Evolutionary conservation across 2,888 invertebrate genomes (phyloP), one percentile per base, ranked within the genome.

Genomic region (Polydrusus pterygomalis): DNA sequence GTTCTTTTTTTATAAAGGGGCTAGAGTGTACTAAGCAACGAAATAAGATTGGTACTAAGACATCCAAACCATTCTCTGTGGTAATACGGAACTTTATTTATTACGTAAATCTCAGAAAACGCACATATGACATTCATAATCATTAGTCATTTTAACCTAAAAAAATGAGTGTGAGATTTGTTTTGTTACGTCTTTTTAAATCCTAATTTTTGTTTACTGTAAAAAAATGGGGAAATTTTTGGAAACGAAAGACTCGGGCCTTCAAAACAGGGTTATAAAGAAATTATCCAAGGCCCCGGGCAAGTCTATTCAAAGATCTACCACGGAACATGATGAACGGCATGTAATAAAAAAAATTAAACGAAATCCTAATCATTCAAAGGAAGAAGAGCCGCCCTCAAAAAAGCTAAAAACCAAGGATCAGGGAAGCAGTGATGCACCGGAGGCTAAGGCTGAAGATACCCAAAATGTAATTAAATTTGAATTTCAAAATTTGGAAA

Each of bases 181-280:
- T 45, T 45, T 11, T n/a, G 13, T 45, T 47, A 17, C 2, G 5
- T 47, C n/a, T 47, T 15, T 2, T 47, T 43, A 13, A 43, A n/a
- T 9, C n/a, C 25, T 25, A 25, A 25, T 25, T 3, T 25, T 25
- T 25, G 25, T 25, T 25, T 47, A 2, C 1, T n/a, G 3, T 60
- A 7, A 17, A 15, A 38, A 18, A 17, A 80, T 80, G 80, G 80
- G 80, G 60, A 80, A 78, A 70, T 40, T 72, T 18, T 40, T 80
- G 6, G 70, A 75, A 70, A 51, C 78, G n/a, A 76, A 77, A 64
- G 78, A 75, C 71, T 68, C 77, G 9, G 69, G 75, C 62, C 20
- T 78, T 45, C 77, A 70, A 30, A 65, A 78, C 17, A 70, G 70
- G 56, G 72, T 80, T 43, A 64, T 60, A 18, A 60, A 49, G 17